These are phyloP conservation scores for rat (Rattus norvegicus) DNA, from an alignment of 2,113 vertebrate genomes.

Conservation along the genomic window DNA sequence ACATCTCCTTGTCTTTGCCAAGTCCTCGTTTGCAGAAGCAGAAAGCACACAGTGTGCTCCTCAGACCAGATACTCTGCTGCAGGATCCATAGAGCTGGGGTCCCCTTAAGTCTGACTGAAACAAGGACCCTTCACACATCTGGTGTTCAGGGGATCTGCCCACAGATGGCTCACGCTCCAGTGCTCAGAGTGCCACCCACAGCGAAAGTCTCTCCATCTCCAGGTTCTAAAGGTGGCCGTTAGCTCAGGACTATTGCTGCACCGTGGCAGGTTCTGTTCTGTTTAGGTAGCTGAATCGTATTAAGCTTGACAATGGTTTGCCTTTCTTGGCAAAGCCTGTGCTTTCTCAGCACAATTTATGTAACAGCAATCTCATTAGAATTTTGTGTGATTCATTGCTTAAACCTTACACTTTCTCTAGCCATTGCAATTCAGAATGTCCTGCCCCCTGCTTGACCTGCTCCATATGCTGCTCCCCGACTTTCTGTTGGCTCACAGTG, in stretches of 20 bases:
- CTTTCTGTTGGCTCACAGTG: background rate
- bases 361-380: conserved; percentile 73
- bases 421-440: conserved; percentile 46
- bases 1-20: background rate
- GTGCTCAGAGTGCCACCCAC: background rate
- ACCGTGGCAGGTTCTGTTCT: conserved; percentile 36
- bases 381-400: conserved; percentile 68
- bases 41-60: background rate
- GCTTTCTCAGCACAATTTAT: conserved; percentile 74
- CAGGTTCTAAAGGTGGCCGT: conserved; percentile 40
- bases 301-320: conserved; percentile 69
- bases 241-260: conserved; percentile 54
- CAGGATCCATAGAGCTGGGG: background rate
- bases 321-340: conserved; percentile 70
- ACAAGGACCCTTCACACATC: background rate
- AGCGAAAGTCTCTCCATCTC: background rate
- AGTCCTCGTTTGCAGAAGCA: background rate
- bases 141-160: conserved; percentile 26
- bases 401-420: conserved; percentile 68
- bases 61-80: background rate
- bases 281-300: conserved; percentile 67
- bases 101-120: background rate
- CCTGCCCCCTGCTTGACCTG: conserved; percentile 63
- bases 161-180: background rate
- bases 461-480: background rate